Conservation (phyloP, 2,113 vertebrate genomes). For the Menura novaehollandiae region DNA sequence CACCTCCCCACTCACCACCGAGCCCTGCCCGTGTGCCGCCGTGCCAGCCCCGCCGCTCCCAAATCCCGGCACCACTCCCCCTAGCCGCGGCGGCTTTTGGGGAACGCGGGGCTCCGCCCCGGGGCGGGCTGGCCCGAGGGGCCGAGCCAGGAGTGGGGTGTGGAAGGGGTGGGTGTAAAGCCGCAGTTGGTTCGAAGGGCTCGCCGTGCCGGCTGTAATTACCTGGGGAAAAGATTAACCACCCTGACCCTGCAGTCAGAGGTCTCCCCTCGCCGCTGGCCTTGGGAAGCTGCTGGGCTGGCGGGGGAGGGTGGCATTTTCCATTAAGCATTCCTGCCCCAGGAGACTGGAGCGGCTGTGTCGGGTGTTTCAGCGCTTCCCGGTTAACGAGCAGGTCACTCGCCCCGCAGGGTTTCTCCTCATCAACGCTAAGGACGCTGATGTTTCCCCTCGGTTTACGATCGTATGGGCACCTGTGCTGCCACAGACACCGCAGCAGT, state of each 20-base stretch:
- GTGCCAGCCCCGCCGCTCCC: too few relatives aligned
- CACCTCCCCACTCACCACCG: background rate
- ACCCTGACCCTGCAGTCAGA: background rate
- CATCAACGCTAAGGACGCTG: background rate
- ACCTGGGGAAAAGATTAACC: accelerated
- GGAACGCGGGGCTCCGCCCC: background rate
- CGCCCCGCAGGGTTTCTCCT: background rate
- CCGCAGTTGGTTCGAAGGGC: accelerated
- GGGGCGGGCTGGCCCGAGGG: background rate
- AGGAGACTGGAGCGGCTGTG: background rate
- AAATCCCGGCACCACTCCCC: accelerated
- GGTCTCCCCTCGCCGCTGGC: background rate
- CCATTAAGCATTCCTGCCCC: background rate
- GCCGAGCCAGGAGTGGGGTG: background rate
- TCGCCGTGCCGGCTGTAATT: accelerated
- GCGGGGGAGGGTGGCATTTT: background rate
- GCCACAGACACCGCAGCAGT: accelerated
- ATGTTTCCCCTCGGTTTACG: background rate
- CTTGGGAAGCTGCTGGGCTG: background rate
- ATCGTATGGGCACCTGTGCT: background rate
- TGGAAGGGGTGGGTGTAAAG: background rate
- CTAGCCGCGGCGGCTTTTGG: background rate
- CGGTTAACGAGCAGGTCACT: background rate
- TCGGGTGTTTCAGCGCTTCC: background rate
- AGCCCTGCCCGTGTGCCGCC: accelerated